Evolutionary conservation across 2,888 invertebrate genomes (phyloP), one percentile per base, ranked within the genome.

Genomic region (Poecilobothrus nobilitatus): DNA sequence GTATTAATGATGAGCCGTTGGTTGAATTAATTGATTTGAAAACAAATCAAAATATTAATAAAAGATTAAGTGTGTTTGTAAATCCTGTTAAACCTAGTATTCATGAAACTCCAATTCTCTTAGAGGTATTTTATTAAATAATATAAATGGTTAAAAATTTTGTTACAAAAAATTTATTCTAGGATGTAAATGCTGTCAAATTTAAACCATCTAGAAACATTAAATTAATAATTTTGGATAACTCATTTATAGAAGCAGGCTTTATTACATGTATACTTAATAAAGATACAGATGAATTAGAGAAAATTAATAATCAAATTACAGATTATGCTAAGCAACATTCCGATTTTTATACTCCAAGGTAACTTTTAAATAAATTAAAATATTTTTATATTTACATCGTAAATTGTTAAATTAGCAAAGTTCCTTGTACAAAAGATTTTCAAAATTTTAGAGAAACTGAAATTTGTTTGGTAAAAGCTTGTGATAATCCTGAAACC

Each of bases 401-500:
- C 5, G 20, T 63, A 22, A 53, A 37, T 20, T 27, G 15, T 18
- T n/a, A n/a, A 65, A 12, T 44, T 64, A 20, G 9, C 9, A 12
- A 5, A 63, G 18, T 33, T 15, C 1, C 27, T 33, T 66, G 34
- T 41, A 37, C n/a, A 34, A 41, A 10, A 4, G 21, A 65, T 15
- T 21, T 12, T 12, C 63, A 5, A 18, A 0, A 12, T 41, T n/a
- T 33, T 15, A 10, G 44, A 34, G 20, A 1, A 53, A 68, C 75
- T 33, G 75, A 78, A 68, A 70, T 80, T 12, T 81, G 81, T 68
- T 72, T 81, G 41, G 81, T 78, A 8, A 76, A 78, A 44, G 78
- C 78, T 63, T 72, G 70, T 65, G 71, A 71, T 12, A 75, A 76
- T 22, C 75, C 73, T 5, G 74, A 75, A 10, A 22, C 12, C 4